Percentiles rank a stretch among this genome's conserved stretches.
Conservation (phyloP, 1,140 invertebrate genomes). For the Thaumatotibia leucotreta region DNA sequence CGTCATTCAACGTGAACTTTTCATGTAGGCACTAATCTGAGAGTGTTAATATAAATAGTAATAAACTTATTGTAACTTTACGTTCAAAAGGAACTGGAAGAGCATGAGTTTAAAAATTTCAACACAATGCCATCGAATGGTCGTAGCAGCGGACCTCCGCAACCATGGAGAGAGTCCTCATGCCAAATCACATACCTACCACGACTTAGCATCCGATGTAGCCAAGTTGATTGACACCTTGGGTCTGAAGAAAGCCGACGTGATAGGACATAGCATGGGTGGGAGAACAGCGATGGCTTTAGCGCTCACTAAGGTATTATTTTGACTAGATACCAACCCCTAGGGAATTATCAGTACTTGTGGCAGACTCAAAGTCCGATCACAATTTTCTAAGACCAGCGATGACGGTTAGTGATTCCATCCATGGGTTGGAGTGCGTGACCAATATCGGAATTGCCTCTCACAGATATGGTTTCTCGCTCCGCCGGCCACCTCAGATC, state of each 20-base stretch:
- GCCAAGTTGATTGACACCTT: constrained; percentile 79
- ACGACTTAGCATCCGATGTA: constrained; percentile 85
- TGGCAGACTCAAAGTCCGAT: neutral
- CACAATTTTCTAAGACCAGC: too few relatives aligned
- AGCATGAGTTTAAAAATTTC: constrained; percentile 44
- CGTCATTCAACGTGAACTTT: too few relatives aligned
- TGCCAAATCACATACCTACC: constrained; percentile 82
- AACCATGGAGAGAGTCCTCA: constrained; percentile 96
- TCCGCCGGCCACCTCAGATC: too few relatives aligned
- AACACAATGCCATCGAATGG: constrained; percentile 23
- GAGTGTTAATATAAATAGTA: too few relatives aligned
- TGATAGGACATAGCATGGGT: constrained; percentile 96
- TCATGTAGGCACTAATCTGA: too few relatives aligned
- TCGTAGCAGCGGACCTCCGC: constrained; percentile 87
- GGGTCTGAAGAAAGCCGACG: constrained; percentile 78
- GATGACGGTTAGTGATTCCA: too few relatives aligned
- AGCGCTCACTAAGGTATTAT: constrained; percentile 81
- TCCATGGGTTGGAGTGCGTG: too few relatives aligned
- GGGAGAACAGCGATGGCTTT: constrained; percentile 90
- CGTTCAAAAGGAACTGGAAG: constrained; percentile 82
- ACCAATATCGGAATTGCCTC: too few relatives aligned
- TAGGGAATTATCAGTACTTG: neutral
- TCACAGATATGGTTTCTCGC: too few relatives aligned
- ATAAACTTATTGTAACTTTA: neutral
- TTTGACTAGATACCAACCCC: too few relatives aligned